Evolutionary conservation across 1,140 invertebrate species (phyloP).

Genomic region (Lordiphosa collinella): DNA sequence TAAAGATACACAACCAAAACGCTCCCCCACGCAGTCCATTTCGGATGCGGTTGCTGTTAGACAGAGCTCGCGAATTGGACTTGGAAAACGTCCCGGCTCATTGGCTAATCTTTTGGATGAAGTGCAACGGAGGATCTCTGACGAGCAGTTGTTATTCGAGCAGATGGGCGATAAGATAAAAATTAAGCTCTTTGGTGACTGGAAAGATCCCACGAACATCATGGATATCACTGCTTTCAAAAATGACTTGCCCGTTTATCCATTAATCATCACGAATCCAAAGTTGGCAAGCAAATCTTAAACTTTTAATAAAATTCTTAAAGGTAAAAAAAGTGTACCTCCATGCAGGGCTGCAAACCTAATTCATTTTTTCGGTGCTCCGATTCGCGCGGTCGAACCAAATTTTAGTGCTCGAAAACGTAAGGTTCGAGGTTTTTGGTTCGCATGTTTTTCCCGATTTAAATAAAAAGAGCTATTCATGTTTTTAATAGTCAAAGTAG

Average conservation of each 20-base stretch:
- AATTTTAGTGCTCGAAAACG: too few species aligned
- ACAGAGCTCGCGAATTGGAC: not conserved
- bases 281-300: not conserved
- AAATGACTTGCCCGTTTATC: slow-evolving; percentile 66
- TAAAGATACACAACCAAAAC: not conserved
- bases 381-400: too few species aligned
- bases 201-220: slow-evolving; percentile 42
- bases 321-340: too few species aligned
- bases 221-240: slow-evolving; percentile 63
- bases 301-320: too few species aligned
- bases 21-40: slow-evolving; percentile 5
- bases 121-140: slow-evolving; percentile 25
- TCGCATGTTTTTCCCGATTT: too few species aligned
- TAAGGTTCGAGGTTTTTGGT: too few species aligned
- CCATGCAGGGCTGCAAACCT: too few species aligned
- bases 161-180: slow-evolving; percentile 38
- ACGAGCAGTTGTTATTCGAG: slow-evolving; percentile 36
- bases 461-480: too few species aligned
- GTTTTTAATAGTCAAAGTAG: too few species aligned
- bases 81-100: slow-evolving; percentile 3
- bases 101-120: slow-evolving; percentile 26
- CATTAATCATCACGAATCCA: slow-evolving; percentile 39
- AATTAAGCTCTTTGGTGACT: slow-evolving; percentile 47
- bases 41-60: slow-evolving; percentile 6
- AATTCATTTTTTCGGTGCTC: too few species aligned